Evolutionary conservation across 2,888 invertebrate species (phyloP).

Genomic region (Ferdinandea cuprea): DNA sequence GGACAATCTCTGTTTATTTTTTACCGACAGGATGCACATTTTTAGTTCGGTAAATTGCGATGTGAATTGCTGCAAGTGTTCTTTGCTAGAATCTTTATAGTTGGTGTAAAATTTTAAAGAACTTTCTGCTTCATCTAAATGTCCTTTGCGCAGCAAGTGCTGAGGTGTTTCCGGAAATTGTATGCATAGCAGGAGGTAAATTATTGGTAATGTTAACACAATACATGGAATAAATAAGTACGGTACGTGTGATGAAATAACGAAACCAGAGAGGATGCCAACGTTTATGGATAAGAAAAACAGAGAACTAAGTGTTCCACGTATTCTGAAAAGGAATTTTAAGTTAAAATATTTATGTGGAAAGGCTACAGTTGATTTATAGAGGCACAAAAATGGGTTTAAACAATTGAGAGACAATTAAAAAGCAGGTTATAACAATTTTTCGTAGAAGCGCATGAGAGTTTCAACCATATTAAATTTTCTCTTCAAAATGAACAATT

Average conservation of each 20-base stretch:
- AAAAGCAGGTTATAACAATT: too few species aligned
- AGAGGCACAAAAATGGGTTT: too few species aligned
- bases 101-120: slow-evolving; percentile 80
- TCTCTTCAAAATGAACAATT: too few species aligned
- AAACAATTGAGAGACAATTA: too few species aligned
- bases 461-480: too few species aligned
- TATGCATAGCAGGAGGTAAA: slow-evolving; percentile 76
- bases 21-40: slow-evolving; percentile 73
- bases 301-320: slow-evolving; percentile 80
- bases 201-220: slow-evolving; percentile 78
- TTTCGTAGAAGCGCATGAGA: too few species aligned
- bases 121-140: slow-evolving; percentile 76
- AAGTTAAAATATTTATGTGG: too few species aligned
- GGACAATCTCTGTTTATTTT: slow-evolving; percentile 53
- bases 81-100: slow-evolving; percentile 73
- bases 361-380: too few species aligned
- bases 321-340: slow-evolving; percentile 76
- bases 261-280: slow-evolving; percentile 80
- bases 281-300: slow-evolving; percentile 79
- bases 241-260: slow-evolving; percentile 78
- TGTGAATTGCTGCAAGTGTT: slow-evolving; percentile 75
- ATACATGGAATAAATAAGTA: slow-evolving; percentile 79
- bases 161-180: slow-evolving; percentile 80
- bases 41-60: slow-evolving; percentile 77
- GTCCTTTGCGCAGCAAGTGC: slow-evolving; percentile 76